phyloP scores from a whole-genome alignment of 2,113 vertebrate genomes.

The Dipodomys spectabilis region DNA sequence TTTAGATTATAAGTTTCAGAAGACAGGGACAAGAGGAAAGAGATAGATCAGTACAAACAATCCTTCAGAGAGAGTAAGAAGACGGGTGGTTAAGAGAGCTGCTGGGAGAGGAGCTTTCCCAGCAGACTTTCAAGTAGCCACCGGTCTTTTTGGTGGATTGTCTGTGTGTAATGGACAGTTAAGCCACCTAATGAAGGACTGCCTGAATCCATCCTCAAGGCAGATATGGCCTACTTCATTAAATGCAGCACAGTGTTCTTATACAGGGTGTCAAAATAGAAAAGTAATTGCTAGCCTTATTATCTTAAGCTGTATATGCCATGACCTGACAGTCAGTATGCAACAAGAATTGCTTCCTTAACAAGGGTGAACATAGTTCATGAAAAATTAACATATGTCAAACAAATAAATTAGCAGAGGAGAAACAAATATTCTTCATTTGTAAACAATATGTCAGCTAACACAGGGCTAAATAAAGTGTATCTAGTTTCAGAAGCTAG shows the following conservation, averaged over 20 bases:
- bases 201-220: conserved; percentile 55
- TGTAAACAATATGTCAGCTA: not conserved
- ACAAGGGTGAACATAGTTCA: conserved; percentile 48
- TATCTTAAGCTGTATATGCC: conserved; percentile 68
- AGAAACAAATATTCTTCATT: conserved; percentile 34
- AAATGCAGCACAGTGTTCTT: conserved; percentile 60
- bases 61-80: not conserved
- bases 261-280: conserved; percentile 71
- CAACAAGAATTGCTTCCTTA: conserved; percentile 57
- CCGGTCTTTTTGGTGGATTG: conserved; percentile 18
- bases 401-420: conserved; percentile 47
- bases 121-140: not conserved
- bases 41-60: not conserved
- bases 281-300: conserved; percentile 78
- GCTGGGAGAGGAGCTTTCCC: not conserved
- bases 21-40: not conserved
- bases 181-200: conserved; percentile 18
- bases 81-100: not conserved
- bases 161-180: conserved; percentile 51
- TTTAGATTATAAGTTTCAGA: not conserved
- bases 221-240: conserved; percentile 69
- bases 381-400: conserved; percentile 60
- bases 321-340: conserved; percentile 65
- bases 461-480: conserved; percentile 13
- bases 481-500: conserved; percentile 35